phyloP scores from a whole-genome alignment of 1,140 invertebrate genomes.

The Heliconius melpomene region DNA sequence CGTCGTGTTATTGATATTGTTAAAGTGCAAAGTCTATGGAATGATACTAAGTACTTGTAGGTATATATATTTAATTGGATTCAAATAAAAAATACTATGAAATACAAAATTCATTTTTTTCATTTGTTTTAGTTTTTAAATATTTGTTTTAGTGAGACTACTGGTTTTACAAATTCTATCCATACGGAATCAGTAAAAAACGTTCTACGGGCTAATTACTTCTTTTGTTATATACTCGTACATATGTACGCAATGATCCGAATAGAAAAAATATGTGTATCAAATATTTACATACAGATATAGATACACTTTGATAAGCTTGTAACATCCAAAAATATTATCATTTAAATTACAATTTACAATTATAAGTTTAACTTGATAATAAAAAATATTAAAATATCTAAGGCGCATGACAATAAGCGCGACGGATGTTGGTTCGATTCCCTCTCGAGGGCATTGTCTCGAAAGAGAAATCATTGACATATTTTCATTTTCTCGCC shows the following conservation, averaged over 20 bases:
- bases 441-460: too few relatives aligned
- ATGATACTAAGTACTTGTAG: not conserved
- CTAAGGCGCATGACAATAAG: too few relatives aligned
- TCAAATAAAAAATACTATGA: too few relatives aligned
- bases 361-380: too few relatives aligned
- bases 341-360: too few relatives aligned
- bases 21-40: not conserved
- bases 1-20: not conserved
- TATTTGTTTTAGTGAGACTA: not conserved
- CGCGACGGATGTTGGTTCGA: too few relatives aligned
- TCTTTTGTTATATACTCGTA: not conserved
- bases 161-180: not conserved
- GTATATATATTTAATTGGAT: too few relatives aligned
- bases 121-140: not conserved
- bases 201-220: constrained; percentile 1
- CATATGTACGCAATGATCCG: not conserved
- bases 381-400: too few relatives aligned
- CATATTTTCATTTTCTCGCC: not conserved
- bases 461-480: not conserved
- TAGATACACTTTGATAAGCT: not conserved
- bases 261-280: not conserved
- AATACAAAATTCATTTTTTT: too few relatives aligned
- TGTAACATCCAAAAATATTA: not conserved
- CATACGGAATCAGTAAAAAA: not conserved
- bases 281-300: not conserved